Percentiles rank a stretch among this genome's conserved stretches.
These are phyloP conservation scores for Mythimna vitellina DNA, from an alignment of 2,888 invertebrate genomes.

Conservation along the genomic window DNA sequence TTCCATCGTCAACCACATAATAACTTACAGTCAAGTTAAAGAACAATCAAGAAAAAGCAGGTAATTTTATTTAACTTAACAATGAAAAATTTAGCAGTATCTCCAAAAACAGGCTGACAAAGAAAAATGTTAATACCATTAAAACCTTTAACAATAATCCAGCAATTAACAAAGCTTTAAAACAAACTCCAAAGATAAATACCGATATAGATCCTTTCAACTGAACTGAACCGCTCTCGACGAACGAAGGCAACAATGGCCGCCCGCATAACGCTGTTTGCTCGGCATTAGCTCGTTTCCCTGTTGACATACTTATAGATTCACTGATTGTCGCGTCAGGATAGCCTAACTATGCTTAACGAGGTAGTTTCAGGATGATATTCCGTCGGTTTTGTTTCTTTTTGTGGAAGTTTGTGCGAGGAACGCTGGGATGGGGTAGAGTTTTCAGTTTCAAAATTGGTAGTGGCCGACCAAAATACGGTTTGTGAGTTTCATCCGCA, in stretches of 20 bases:
- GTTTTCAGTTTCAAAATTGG: neutral
- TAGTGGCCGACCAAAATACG: too few species aligned
- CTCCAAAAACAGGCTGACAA: conserved; percentile 9
- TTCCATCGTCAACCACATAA: neutral
- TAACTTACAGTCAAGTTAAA: neutral
- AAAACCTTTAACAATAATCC: conserved; percentile 35
- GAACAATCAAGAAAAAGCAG: neutral
- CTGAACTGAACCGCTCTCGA: conserved; percentile 28
- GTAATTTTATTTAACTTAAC: neutral
- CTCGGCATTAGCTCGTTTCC: conserved; percentile 69
- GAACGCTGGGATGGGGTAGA: neutral
- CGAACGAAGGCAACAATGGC: conserved; percentile 54
- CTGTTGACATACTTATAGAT: conserved; percentile 71
- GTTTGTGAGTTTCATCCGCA: too few species aligned
- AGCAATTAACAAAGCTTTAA: conserved; percentile 52
- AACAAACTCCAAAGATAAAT: conserved; percentile 51
- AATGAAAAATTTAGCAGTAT: neutral
- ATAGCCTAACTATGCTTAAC: conserved; percentile 50
- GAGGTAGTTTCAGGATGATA: conserved; percentile 46
- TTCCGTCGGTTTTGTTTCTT: conserved; percentile 31
- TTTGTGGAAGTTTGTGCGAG: neutral
- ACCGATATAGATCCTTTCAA: conserved; percentile 55
- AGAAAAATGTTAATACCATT: conserved; percentile 1
- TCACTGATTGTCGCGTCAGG: conserved; percentile 68
- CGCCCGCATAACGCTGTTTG: conserved; percentile 70